Conservation (phyloP, 2,888 invertebrate species). For the Herminia tarsipennalis region DNA sequence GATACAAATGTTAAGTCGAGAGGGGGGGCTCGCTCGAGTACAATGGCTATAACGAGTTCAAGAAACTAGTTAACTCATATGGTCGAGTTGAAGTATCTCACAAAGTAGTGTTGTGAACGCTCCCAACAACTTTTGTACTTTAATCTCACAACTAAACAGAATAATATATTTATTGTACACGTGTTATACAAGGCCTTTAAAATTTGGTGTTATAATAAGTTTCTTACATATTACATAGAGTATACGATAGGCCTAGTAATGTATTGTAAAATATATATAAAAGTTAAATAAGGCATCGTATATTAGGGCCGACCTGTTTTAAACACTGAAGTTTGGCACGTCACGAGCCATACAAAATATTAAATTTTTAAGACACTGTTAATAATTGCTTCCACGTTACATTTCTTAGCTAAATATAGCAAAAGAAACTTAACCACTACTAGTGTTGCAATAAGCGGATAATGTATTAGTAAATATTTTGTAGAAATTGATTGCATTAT, state of each 20-base stretch:
- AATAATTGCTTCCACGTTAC: constrained; percentile 41
- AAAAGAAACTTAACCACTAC: constrained; percentile 23
- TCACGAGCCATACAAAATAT: constrained; percentile 23
- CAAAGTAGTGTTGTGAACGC: constrained; percentile 46
- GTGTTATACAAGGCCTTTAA: constrained; percentile 42
- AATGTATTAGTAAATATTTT: constrained; percentile 17
- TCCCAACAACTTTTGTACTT: constrained; percentile 77
- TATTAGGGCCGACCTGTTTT: constrained; percentile 29
- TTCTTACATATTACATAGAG: constrained; percentile 34
- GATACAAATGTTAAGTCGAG: constrained; percentile 6
- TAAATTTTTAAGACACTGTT: constrained; percentile 34
- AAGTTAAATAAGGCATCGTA: constrained; percentile 26
- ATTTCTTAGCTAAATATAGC: constrained; percentile 29
- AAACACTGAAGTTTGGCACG: constrained; percentile 39
- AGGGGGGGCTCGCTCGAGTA: constrained; percentile 9
- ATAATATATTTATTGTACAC: constrained; percentile 54
- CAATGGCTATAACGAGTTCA: constrained; percentile 10
- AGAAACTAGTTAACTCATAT: constrained; percentile 20
- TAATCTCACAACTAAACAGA: constrained; percentile 69
- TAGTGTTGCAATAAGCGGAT: constrained; percentile 22
- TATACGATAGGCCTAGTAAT: constrained; percentile 33
- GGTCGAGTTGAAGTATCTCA: constrained; percentile 22
- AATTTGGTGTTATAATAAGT: constrained; percentile 40
- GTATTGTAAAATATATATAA: constrained; percentile 36
- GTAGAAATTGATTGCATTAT: constrained; percentile 25